Percentiles rank a stretch among this genome's conserved stretches.
Evolutionary conservation across 2,888 invertebrate genomes (phyloP).

Genomic region (Congeria kusceri): DNA sequence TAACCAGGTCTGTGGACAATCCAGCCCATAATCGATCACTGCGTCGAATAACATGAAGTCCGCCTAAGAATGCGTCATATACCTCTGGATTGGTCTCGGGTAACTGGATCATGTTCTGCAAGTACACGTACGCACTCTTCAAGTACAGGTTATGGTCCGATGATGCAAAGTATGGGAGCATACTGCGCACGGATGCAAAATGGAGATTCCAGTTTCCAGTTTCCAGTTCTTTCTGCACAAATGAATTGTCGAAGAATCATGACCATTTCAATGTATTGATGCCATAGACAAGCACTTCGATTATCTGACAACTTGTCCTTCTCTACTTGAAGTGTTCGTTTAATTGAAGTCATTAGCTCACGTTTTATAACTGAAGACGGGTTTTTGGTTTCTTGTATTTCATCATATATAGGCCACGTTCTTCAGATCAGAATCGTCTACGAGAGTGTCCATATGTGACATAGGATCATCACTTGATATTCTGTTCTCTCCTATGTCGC

Average conservation of each 20-base stretch:
- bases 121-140: slow-evolving; percentile 54
- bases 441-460: too few species aligned
- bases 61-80: slow-evolving; percentile 44
- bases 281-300: slow-evolving; percentile 45
- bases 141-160: slow-evolving; percentile 60
- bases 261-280: slow-evolving; percentile 47
- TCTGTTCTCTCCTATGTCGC: neutral
- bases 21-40: slow-evolving; percentile 69
- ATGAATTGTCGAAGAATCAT: slow-evolving; percentile 47
- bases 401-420: neutral
- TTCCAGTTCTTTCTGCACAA: slow-evolving; percentile 63
- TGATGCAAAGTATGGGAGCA: slow-evolving; percentile 63
- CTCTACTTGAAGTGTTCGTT: neutral
- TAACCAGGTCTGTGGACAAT: slow-evolving; percentile 67
- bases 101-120: slow-evolving; percentile 42
- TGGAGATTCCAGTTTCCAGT: slow-evolving; percentile 68
- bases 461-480: neutral
- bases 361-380: neutral
- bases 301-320: neutral
- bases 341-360: neutral
- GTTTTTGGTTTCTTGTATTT: neutral
- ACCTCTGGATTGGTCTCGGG: slow-evolving; percentile 52
- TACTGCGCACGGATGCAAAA: slow-evolving; percentile 43
- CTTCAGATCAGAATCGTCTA: neutral
- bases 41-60: slow-evolving; percentile 61